Percentiles rank a stretch among this genome's conserved stretches.
Conservation (phyloP, 2,113 vertebrate genomes). For the Vombatus ursinus region DNA sequence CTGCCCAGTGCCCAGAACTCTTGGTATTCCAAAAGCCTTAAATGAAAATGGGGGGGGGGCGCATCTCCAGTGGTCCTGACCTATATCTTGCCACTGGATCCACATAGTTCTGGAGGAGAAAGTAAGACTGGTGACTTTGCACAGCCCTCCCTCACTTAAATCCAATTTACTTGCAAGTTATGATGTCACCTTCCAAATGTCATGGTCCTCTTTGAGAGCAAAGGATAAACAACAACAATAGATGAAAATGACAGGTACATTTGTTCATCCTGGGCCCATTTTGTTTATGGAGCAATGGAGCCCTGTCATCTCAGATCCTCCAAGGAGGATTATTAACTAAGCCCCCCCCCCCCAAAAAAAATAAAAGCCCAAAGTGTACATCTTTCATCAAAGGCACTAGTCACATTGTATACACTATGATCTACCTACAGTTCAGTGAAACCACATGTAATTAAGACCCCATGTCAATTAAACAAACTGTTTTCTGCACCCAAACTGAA, state of each 20-base stretch:
- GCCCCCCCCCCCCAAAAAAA: too few relatives aligned
- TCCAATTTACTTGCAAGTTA: too few relatives aligned
- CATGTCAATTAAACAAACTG: neutral
- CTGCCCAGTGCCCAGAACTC: neutral
- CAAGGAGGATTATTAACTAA: neutral
- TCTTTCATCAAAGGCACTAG: constrained; percentile 41
- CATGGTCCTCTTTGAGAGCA: too few relatives aligned
- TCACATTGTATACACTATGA: too few relatives aligned
- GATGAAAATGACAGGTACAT: neutral
- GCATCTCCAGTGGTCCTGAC: too few relatives aligned
- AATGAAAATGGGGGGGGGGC: too few relatives aligned
- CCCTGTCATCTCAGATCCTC: constrained; percentile 8
- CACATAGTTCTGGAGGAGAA: too few relatives aligned
- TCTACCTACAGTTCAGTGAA: neutral
- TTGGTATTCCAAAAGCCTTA: constrained; percentile 4
- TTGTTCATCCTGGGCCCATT: constrained; percentile 31
- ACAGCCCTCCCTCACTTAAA: too few relatives aligned
- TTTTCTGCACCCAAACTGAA: neutral
- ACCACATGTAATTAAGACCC: neutral
- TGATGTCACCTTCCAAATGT: too few relatives aligned
- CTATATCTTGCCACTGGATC: too few relatives aligned
- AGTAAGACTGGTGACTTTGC: too few relatives aligned
- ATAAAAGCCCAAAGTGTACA: neutral
- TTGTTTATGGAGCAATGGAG: constrained; percentile 7
- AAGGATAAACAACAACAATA: neutral